Conservation (phyloP, 2,888 invertebrate species). For the Coelopa pilipes region DNA sequence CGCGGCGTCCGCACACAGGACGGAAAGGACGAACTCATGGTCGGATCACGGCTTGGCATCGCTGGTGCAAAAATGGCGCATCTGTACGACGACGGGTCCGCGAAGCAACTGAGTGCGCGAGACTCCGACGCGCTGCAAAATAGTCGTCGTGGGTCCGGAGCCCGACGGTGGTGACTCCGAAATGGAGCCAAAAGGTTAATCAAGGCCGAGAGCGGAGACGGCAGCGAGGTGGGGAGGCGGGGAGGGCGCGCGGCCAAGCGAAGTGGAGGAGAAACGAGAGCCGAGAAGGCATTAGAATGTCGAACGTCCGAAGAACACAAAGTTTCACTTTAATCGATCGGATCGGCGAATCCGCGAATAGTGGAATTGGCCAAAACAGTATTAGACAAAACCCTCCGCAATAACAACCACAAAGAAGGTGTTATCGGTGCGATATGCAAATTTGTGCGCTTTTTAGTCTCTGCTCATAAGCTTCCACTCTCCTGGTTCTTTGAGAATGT, state of each 20-base stretch:
- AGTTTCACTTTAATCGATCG: constrained; percentile 20
- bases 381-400: neutral
- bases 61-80: neutral
- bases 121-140: neutral
- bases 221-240: too few species aligned
- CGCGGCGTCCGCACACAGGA: neutral
- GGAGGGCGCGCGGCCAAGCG: neutral
- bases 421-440: neutral
- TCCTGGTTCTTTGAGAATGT: too few species aligned
- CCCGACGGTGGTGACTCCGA: too few species aligned
- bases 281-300: neutral
- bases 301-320: neutral
- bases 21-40: constrained; percentile 5
- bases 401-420: neutral
- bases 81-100: neutral
- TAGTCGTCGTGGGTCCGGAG: neutral
- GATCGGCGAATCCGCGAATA: neutral
- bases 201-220: too few species aligned
- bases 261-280: neutral
- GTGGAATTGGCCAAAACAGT: neutral
- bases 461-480: neutral
- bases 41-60: neutral
- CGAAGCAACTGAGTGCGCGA: constrained; percentile 2
- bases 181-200: too few species aligned
- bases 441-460: neutral